phyloP scores from a whole-genome alignment of 2,797 vertebrate genomes.

The Melopsittacus undulatus region DNA sequence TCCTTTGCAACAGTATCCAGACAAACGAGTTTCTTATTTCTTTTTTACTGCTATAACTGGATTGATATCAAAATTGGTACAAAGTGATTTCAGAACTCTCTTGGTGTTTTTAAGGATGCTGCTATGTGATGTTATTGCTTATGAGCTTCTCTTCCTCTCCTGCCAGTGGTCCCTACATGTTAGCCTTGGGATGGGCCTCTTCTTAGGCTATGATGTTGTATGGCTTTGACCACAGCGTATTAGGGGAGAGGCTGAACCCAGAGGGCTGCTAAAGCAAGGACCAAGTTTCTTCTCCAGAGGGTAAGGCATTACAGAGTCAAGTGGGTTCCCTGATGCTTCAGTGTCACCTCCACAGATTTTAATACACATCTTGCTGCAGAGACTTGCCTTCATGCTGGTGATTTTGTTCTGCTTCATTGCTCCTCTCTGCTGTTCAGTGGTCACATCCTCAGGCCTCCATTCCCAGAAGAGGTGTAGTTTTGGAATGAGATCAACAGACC shows the following conservation, averaged over 20 bases:
- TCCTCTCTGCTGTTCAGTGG: neutral
- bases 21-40: neutral
- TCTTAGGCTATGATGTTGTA: neutral
- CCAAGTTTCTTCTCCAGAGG: neutral
- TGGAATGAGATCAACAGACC: neutral
- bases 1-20: neutral
- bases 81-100: accelerated
- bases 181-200: neutral
- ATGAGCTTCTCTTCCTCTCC: neutral
- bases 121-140: neutral
- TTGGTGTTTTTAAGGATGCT: neutral
- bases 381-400: neutral
- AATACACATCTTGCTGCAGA: accelerated
- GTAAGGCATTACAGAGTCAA: accelerated
- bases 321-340: neutral
- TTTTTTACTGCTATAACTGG: neutral
- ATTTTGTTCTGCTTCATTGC: neutral
- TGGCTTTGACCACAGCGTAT: accelerated
- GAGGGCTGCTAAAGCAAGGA: neutral
- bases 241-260: neutral
- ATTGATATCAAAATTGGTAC: neutral
- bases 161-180: accelerated
- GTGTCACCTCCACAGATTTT: neutral
- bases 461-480: neutral
- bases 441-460: neutral